A percentile compares a stretch with the other conserved stretches of the same genome.
Evolutionary conservation across 1,140 invertebrate genomes (phyloP).

Genomic region (Akabosia matsudoensis): DNA sequence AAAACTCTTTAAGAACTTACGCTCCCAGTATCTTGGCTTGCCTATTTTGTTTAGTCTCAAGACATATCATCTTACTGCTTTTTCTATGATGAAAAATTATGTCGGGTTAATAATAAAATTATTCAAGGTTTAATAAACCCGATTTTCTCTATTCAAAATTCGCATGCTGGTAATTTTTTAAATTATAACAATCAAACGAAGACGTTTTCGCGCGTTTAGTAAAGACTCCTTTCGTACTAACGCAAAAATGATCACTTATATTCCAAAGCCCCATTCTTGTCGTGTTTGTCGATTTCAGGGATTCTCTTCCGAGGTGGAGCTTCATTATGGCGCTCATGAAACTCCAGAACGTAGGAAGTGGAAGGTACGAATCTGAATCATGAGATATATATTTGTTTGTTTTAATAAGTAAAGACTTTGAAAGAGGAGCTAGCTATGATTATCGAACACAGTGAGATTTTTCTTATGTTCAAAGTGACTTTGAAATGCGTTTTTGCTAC

Average conservation of each 20-base stretch:
- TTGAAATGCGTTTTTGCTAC: neutral
- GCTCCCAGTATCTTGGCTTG: neutral
- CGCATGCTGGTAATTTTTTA: neutral
- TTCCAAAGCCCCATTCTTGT: neutral
- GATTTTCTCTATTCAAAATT: neutral
- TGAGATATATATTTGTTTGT: neutral
- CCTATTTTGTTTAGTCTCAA: neutral
- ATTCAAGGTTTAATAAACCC: neutral
- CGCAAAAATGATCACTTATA: neutral
- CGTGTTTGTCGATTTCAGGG: neutral
- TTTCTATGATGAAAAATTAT: too few species aligned
- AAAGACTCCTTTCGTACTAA: neutral
- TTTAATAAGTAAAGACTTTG: neutral
- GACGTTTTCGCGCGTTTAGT: neutral
- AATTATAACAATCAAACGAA: neutral
- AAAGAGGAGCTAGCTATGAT: neutral
- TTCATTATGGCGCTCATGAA: neutral
- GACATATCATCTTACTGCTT: too few species aligned
- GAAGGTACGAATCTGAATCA: neutral
- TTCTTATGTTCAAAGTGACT: neutral
- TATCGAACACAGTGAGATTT: too few species aligned
- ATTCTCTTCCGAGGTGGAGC: neutral
- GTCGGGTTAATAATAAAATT: too few species aligned
- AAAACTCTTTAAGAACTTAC: neutral
- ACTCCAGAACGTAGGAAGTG: neutral